Evolutionary conservation across 2,888 invertebrate genomes (phyloP).

Genomic region (Metalampra italica): DNA sequence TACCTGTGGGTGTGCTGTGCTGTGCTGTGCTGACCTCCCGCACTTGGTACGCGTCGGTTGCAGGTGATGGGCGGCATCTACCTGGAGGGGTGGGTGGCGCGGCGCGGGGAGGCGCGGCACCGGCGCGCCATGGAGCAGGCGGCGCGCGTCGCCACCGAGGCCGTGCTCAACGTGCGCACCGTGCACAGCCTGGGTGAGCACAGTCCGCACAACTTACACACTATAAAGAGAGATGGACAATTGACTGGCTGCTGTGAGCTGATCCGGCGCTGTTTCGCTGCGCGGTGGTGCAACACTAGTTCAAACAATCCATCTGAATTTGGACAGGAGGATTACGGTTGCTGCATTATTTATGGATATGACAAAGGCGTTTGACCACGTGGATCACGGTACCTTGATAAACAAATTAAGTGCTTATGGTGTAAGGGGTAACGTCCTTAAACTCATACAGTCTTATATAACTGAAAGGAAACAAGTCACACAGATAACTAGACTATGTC

Average conservation of each 20-base stretch:
- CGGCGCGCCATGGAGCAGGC: constrained; percentile 78
- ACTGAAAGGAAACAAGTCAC: not conserved
- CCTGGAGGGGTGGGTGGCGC: constrained; percentile 47
- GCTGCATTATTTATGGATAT: too few species aligned
- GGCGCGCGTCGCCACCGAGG: constrained; percentile 80
- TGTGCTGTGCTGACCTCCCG: too few species aligned
- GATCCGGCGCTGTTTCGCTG: too few species aligned
- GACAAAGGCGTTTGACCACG: constrained; percentile 4
- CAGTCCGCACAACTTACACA: too few species aligned
- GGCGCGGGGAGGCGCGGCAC: constrained; percentile 67
- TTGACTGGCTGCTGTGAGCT: too few species aligned
- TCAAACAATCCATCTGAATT: too few species aligned
- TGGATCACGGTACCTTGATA: not conserved
- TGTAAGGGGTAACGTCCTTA: not conserved
- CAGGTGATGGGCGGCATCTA: constrained; percentile 78
- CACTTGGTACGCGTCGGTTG: not conserved
- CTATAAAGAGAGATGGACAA: too few species aligned
- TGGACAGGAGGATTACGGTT: too few species aligned
- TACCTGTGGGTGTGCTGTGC: constrained; percentile 25
- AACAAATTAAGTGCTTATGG: not conserved
- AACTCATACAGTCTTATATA: not conserved
- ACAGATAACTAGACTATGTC: not conserved
- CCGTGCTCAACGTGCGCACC: constrained; percentile 81
- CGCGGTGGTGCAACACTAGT: too few species aligned
- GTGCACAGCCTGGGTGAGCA: constrained; percentile 78